phyloP scores from a whole-genome alignment of 1,140 invertebrate genomes.

The Tetramorium parvispinum region DNA sequence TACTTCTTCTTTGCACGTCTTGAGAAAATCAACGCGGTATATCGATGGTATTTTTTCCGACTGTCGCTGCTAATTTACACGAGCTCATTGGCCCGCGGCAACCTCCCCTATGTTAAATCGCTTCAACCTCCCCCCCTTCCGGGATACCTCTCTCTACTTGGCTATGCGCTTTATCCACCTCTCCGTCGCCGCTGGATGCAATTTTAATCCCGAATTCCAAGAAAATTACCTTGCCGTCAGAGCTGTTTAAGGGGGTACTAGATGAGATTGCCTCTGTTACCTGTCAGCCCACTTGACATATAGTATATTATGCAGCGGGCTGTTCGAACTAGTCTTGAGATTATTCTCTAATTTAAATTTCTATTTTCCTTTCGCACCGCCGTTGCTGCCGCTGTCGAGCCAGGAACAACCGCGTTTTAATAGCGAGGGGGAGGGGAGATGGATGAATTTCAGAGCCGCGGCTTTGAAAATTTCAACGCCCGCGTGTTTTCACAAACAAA shows the following conservation, averaged over 20 bases:
- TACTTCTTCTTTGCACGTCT: background rate
- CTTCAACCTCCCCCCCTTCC: conserved; percentile 29
- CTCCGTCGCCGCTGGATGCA: conserved; percentile 76
- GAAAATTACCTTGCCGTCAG: conserved; percentile 85
- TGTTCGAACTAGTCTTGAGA: conserved; percentile 70
- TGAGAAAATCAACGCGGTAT: conserved; percentile 39
- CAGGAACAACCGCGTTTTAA: conserved; percentile 15
- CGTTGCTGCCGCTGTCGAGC: background rate
- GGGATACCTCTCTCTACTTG: conserved; percentile 20
- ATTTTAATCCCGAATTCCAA: conserved; percentile 86
- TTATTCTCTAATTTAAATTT: conserved; percentile 69
- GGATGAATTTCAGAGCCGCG: conserved; percentile 5
- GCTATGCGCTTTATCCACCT: conserved; percentile 79
- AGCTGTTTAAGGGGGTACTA: conserved; percentile 83
- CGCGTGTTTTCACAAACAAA: conserved; percentile 22
- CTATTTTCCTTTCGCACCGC: conserved; percentile 61
- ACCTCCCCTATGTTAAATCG: conserved; percentile 73
- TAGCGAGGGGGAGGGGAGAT: background rate
- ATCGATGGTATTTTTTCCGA: conserved; percentile 57
- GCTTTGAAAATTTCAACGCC: background rate
- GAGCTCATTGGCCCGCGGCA: conserved; percentile 56
- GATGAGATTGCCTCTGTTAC: conserved; percentile 83
- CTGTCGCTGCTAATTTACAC: conserved; percentile 74
- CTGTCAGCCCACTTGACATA: conserved; percentile 81
- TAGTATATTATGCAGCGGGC: conserved; percentile 72